phyloP scores from a whole-genome alignment of 2,888 invertebrate species.

The Tenthredo scrophulariae region DNA sequence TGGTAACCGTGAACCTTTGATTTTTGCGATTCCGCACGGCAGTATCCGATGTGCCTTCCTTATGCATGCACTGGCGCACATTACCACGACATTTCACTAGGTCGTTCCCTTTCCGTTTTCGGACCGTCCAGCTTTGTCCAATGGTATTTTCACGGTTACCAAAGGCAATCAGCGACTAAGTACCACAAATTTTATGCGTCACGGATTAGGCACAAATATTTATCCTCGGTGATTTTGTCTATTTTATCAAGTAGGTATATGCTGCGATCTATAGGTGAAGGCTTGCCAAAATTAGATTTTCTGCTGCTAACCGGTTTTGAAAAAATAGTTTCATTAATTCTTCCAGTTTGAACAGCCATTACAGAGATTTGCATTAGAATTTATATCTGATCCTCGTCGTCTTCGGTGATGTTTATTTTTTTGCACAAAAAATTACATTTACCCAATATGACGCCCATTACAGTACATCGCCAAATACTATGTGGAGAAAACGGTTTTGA shows the following conservation, averaged over 20 bases:
- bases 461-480: background rate
- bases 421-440: background rate
- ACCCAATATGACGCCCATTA: background rate
- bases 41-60: background rate
- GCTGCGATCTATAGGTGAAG: background rate
- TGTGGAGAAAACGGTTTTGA: background rate
- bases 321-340: background rate
- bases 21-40: background rate
- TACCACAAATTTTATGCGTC: background rate
- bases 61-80: background rate
- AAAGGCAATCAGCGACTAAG: background rate
- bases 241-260: background rate
- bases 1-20: constrained; percentile 1
- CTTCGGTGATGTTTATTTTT: background rate
- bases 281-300: background rate
- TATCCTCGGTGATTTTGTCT: background rate
- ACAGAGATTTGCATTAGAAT: background rate
- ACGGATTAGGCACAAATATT: background rate
- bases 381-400: background rate
- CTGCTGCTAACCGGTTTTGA: background rate
- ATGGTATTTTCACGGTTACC: background rate
- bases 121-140: background rate
- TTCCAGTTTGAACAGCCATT: background rate
- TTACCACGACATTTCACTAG: background rate
- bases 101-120: constrained; percentile 7